Conservation (phyloP, 2,113 vertebrate species). For the Cheirogaleus medius region DNA sequence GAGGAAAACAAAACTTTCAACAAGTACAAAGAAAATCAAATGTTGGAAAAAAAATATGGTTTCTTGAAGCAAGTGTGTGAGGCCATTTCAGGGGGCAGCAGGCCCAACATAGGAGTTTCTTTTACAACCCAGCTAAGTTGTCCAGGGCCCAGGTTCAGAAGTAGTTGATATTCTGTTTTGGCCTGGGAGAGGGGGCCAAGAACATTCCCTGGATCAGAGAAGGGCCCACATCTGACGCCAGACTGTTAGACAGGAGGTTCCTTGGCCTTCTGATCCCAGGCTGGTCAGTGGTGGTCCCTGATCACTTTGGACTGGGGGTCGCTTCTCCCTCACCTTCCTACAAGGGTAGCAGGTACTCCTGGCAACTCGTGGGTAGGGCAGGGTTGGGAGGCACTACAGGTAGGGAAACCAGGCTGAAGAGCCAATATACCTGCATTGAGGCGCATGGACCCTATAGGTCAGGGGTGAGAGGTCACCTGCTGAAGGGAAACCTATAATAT, state of each 20-base stretch:
- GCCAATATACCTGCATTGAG: not conserved
- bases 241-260: not conserved
- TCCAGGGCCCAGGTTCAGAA: not conserved
- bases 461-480: not conserved
- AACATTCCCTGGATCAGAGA: not conserved
- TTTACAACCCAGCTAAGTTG: not conserved
- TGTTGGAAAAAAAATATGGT: not conserved
- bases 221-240: not conserved
- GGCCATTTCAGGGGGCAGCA: not conserved
- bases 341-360: not conserved
- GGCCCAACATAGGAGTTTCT: not conserved
- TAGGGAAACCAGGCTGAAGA: not conserved
- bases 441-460: too few species aligned
- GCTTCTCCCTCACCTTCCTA: not conserved
- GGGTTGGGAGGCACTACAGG: too few species aligned
- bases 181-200: not conserved
- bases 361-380: not conserved
- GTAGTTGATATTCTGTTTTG: not conserved
- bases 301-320: not conserved
- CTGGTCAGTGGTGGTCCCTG: not conserved
- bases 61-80: not conserved
- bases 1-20: not conserved
- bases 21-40: constrained; percentile 11
- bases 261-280: not conserved
- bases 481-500: not conserved